Evolutionary conservation across 2,888 invertebrate genomes (phyloP), one percentile per base, ranked within the genome.

Genomic region (Zaprionus bogoriensis): DNA sequence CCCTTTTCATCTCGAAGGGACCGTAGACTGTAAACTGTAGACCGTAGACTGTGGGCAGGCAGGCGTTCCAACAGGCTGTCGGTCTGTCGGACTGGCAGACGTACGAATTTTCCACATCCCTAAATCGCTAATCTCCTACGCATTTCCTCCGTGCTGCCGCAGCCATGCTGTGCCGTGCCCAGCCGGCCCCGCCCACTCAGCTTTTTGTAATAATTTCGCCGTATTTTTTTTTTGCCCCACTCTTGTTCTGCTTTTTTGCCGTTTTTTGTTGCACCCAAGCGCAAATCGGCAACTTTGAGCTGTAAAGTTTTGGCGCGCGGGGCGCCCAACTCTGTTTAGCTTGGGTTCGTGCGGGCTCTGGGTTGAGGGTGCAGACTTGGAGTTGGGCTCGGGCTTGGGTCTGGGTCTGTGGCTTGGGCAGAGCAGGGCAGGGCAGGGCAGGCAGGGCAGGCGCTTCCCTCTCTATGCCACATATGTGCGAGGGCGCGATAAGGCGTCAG

Each of bases 91-190:
- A 17, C 19, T 27, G 79, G 67, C 87, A 87, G 77, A 87, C 83
- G 73, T 68, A 74, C 69, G 74, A 79, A 74, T 74, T 87, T 87
- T 87, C 89, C 87, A 81, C 89, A 87, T 89, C 87, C 82, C 85
- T 88, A 83, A 89, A 87, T 89, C 82, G 72, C 75, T 83, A 89
- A 88, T 87, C 88, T 87, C 79, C 75, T 75, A 78, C 74, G 75
- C 88, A 78, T 84, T 83, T 79, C 77, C 80, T 57, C 83, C 67
- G 54, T 67, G 69, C 75, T 36, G 32, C 66, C 42, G 55, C 20
- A 60, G 41, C 53, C 28, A 25, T 52, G 38, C 61, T 39, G 48
- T 17, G 10, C 53, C 45, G 28, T 10, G 28, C 32, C 59, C 22
- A 38, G 12, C 57, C 46, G 10, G 20, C 22, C n/a, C 12, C 32